Percentiles rank a stretch among this genome's conserved stretches.
Conservation (phyloP, 1,140 invertebrate species). For the Saxidomus purpurata region DNA sequence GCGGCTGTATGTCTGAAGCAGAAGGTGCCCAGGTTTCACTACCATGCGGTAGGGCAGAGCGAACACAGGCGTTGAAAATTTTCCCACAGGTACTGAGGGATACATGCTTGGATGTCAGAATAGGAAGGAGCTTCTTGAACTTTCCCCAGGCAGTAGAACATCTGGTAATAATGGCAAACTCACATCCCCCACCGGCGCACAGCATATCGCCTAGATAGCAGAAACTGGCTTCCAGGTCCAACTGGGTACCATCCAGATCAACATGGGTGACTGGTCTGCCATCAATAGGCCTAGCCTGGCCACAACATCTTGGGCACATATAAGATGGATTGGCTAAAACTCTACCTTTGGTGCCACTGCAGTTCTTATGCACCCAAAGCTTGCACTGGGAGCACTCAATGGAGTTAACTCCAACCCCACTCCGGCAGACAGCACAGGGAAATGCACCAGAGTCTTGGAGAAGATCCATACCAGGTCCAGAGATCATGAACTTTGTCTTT, state of each 20-base stretch:
- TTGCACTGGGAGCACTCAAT: constrained; percentile 10
- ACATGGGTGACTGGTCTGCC: constrained; percentile 4
- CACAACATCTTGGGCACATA: neutral
- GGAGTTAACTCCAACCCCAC: neutral
- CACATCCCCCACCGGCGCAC: neutral
- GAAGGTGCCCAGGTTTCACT: no score
- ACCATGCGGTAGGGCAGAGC: no score
- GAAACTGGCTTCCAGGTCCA: neutral
- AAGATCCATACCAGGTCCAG: neutral
- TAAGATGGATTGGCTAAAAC: neutral
- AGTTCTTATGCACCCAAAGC: no score
- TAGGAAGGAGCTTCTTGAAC: no score
- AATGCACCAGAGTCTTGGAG: no score
- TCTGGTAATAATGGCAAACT: neutral
- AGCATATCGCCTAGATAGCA: constrained; percentile 43
- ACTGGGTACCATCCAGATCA: neutral
- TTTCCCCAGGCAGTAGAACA: constrained; percentile 3
- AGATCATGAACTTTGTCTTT: constrained; percentile 5
- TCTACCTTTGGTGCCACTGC: neutral
- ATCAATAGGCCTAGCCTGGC: constrained; percentile 10
- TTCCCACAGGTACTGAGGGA: no score
- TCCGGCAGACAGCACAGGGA: constrained; percentile 7
- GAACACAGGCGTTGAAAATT: no score
- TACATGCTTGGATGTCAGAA: no score
- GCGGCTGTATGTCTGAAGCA: no score